phyloP scores from a whole-genome alignment of 1,140 invertebrate species.

The Mizuhopecten yessoensis region DNA sequence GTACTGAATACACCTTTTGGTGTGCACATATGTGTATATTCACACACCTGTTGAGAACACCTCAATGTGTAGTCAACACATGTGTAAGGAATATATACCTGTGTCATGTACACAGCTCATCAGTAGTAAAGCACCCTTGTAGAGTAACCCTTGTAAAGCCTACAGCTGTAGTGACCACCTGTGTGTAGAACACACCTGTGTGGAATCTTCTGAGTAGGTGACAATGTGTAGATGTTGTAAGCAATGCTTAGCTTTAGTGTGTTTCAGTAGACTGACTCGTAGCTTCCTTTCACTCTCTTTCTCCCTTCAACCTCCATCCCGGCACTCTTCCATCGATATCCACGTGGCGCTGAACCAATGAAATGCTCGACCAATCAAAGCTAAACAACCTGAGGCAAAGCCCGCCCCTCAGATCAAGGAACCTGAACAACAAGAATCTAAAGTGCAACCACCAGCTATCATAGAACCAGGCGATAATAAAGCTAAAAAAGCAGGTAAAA shows the following conservation, averaged over 20 bases:
- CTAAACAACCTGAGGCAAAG: slow-evolving; percentile 60
- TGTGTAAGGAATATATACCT: neutral
- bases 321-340: slow-evolving; percentile 37
- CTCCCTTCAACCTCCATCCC: slow-evolving; percentile 29
- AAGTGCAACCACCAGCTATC: slow-evolving; percentile 40
- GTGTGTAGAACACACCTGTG: neutral
- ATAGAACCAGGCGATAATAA: slow-evolving; percentile 39
- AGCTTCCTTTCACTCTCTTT: slow-evolving; percentile 38
- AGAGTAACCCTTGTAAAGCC: neutral
- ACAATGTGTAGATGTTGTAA: slow-evolving; percentile 1
- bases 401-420: slow-evolving; percentile 47
- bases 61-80: neutral
- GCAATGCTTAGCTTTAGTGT: slow-evolving; percentile 6
- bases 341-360: slow-evolving; percentile 29
- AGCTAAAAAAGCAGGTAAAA: slow-evolving; percentile 34
- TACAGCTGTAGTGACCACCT: neutral
- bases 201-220: neutral
- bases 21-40: neutral
- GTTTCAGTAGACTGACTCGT: slow-evolving; percentile 32
- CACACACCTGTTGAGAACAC: neutral
- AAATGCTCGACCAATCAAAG: slow-evolving; percentile 48
- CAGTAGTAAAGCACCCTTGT: too few relatives aligned
- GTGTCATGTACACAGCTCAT: too few relatives aligned
- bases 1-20: neutral
- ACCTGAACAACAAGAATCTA: slow-evolving; percentile 3